Conservation (phyloP, 2,113 vertebrate genomes). For the Cyanistes caeruleus region DNA sequence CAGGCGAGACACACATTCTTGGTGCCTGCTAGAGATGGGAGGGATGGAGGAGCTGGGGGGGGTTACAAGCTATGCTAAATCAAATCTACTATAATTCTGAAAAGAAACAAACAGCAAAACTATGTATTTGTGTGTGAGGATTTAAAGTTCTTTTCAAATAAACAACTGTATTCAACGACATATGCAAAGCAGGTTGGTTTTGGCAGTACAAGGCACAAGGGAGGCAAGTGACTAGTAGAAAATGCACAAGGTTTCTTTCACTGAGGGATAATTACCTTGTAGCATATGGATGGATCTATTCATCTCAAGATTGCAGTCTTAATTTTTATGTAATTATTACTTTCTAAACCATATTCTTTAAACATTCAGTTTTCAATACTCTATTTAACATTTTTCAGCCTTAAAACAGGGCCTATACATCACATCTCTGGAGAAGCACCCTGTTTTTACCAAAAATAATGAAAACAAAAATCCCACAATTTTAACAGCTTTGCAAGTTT, state of each 20-base stretch:
- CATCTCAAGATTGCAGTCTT: not conserved
- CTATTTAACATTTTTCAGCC: not conserved
- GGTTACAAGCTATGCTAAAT: not conserved
- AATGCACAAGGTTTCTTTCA: not conserved
- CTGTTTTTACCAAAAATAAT: not conserved
- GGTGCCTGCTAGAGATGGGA: not conserved
- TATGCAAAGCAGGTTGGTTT: not conserved
- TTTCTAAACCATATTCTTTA: not conserved
- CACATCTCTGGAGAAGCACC: not conserved
- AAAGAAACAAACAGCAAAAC: not conserved
- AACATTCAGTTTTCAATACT: not conserved
- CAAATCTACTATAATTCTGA: not conserved
- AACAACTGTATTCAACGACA: not conserved
- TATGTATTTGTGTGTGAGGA: not conserved
- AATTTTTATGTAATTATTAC: not conserved
- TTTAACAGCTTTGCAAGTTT: not conserved
- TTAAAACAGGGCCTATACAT: not conserved
- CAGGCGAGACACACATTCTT: fast-evolving
- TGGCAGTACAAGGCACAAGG: not conserved
- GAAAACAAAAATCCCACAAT: not conserved
- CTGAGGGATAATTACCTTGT: not conserved
- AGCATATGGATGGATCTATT: not conserved
- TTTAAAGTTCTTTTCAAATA: not conserved
- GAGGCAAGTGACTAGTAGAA: not conserved
- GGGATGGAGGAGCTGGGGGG: not conserved